These are phyloP conservation scores for Scomber colias DNA, from an alignment of 2,113 vertebrate species.

Conservation along the genomic window DNA sequence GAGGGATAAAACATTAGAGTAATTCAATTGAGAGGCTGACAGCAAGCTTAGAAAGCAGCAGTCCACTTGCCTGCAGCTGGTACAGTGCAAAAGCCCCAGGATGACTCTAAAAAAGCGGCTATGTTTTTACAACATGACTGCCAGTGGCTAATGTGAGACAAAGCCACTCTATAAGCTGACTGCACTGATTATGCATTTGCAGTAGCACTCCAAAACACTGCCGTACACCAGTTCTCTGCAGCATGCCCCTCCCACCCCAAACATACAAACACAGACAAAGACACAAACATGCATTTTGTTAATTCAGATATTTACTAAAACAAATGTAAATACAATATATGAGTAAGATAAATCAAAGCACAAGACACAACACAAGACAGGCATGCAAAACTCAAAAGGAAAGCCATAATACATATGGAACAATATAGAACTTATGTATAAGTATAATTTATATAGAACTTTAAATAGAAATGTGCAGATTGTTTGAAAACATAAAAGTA, in stretches of 20 bases:
- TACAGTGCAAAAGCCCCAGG: constrained; percentile 52
- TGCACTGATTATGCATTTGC: constrained; percentile 62
- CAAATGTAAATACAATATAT: too few species aligned
- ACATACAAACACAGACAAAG: too few species aligned
- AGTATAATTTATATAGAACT: too few species aligned
- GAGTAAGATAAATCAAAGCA: too few species aligned
- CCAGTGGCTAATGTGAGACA: constrained; percentile 62
- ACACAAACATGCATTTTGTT: too few species aligned
- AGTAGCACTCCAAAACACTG: constrained; percentile 66
- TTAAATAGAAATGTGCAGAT: too few species aligned
- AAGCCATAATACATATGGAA: too few species aligned
- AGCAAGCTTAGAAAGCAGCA: constrained; percentile 49
- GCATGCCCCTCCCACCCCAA: background rate
- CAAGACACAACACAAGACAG: too few species aligned
- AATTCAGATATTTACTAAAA: too few species aligned
- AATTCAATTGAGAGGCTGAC: constrained; percentile 68
- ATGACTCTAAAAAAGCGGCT: constrained; percentile 48
- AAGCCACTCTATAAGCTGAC: constrained; percentile 59
- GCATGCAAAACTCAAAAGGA: too few species aligned
- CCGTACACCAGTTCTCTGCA: constrained; percentile 16
- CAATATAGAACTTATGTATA: too few species aligned
- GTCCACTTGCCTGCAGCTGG: constrained; percentile 66
- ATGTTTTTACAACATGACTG: constrained; percentile 43
- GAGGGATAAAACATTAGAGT: constrained; percentile 63
- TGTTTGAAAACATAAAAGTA: too few species aligned